A percentile compares a stretch with the other conserved stretches of the same genome.
These are phyloP conservation scores for Campylomormyrus tamandua DNA, from an alignment of 2,113 vertebrate species.

Conservation along the genomic window DNA sequence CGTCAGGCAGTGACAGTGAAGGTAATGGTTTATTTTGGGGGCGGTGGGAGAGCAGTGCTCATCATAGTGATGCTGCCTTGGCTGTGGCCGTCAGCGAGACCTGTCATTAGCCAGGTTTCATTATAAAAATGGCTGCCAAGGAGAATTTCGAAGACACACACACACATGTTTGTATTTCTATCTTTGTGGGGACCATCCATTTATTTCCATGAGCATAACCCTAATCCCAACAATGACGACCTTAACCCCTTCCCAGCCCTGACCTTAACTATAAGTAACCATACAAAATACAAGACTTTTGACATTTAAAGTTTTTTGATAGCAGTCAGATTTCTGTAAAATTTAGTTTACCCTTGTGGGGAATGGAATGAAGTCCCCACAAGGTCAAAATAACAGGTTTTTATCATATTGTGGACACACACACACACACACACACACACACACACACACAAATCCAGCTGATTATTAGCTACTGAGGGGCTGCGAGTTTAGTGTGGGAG, in stretches of 20 bases:
- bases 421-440: constrained; percentile 58
- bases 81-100: constrained; percentile 77
- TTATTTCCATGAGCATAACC: not conserved
- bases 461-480: constrained; percentile 87
- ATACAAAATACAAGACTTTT: not conserved
- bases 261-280: not conserved
- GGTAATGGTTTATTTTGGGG: constrained; percentile 24
- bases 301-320: not conserved
- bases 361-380: not conserved
- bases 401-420: not conserved
- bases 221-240: not conserved
- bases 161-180: constrained; percentile 53
- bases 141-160: constrained; percentile 88
- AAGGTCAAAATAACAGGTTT: not conserved
- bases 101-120: constrained; percentile 96
- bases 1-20: not conserved
- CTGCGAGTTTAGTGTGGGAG: constrained; percentile 60
- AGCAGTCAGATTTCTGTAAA: not conserved
- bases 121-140: constrained; percentile 93
- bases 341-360: not conserved
- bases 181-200: not conserved
- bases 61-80: constrained; percentile 63
- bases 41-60: constrained; percentile 40
- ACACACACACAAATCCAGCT: constrained; percentile 76
- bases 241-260: not conserved